Base-by-base conservation (phyloP, 2,113 vertebrate genomes). In the Solenodon paradoxus region DNA sequence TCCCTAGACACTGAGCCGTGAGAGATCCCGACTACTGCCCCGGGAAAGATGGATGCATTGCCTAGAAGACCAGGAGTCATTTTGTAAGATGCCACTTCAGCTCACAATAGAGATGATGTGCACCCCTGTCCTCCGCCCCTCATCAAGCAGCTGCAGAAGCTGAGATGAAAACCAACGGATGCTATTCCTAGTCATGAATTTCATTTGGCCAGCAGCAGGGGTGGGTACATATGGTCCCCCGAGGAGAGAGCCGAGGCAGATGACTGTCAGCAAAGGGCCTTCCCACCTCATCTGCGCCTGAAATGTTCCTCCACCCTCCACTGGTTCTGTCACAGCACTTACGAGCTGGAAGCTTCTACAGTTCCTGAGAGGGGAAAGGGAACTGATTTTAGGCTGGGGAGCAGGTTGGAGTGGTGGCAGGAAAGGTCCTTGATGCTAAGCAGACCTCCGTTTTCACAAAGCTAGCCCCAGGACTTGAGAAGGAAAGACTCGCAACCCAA, bases 21-120 rank as follows among this genome's bases (percentile, higher is more conserved):
- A n/a, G n/a, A n/a, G n/a, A n/a, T n/a, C n/a, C n/a, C n/a, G n/a
- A n/a, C n/a, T n/a, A n/a, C n/a, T n/a, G n/a, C n/a, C n/a, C n/a
- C 22, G 0, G 9, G 3, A 19, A 22, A 15, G 38, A 6, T 5
- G 10, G 9, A 9, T 35, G 28, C 35, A 0, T 1, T 1, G 13
- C 12, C 3, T 2, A 24, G n/a, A 20, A 24, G 15, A 45, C 5
- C 16, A 1, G 22, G 51, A 64, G 28, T 69, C 10, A 1, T 9
- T 11, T 45, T 10, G n/a, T 1, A 19, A 59, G 30, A 32, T 17
- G 59, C 13, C 30, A 2, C 81, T 40, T 35, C 61, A 26, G 77
- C 20, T 53, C 40, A 32, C 47, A 19, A 30, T 17, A n/a, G 40
- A 47, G 11, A 7, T 0, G 47, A 53, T 9, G 9, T 10, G 38